Evolutionary conservation across 2,797 vertebrate species (phyloP).

Genomic region (Propithecus perrieri): DNA sequence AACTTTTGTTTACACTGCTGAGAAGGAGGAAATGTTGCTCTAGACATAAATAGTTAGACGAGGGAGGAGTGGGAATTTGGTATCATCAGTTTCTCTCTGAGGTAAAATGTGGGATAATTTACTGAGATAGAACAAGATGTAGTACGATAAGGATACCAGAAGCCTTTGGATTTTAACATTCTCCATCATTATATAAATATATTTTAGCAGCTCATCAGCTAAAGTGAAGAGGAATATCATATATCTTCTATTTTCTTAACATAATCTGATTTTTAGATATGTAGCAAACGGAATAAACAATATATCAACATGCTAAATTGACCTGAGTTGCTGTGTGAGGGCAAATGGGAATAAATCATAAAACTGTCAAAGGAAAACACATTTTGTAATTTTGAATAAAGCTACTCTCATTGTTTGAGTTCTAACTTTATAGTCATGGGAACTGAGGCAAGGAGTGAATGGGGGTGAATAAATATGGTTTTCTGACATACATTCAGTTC

Average conservation of each 20-base stretch:
- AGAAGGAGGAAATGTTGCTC: not conserved
- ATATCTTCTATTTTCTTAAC: not conserved
- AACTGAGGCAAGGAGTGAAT: not conserved
- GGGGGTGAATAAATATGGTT: not conserved
- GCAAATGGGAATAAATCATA: not conserved
- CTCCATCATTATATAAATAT: not conserved
- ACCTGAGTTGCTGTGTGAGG: not conserved
- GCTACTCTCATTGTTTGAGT: not conserved
- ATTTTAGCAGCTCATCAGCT: not conserved
- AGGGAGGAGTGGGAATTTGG: not conserved
- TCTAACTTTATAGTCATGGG: not conserved
- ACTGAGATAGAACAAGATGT: not conserved
- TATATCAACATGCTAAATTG: not conserved
- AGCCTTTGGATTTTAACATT: not conserved
- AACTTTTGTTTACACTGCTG: not conserved
- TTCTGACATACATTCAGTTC: not conserved
- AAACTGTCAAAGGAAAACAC: not conserved
- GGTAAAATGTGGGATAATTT: not conserved
- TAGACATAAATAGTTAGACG: not conserved
- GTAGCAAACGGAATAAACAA: not conserved
- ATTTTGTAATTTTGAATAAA: constrained; percentile 23
- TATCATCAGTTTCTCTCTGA: not conserved
- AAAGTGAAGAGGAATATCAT: not conserved
- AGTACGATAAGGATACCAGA: not conserved
- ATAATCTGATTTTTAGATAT: not conserved